phyloP scores from a whole-genome alignment of 2,888 invertebrate species.

The Andrena marginata region DNA sequence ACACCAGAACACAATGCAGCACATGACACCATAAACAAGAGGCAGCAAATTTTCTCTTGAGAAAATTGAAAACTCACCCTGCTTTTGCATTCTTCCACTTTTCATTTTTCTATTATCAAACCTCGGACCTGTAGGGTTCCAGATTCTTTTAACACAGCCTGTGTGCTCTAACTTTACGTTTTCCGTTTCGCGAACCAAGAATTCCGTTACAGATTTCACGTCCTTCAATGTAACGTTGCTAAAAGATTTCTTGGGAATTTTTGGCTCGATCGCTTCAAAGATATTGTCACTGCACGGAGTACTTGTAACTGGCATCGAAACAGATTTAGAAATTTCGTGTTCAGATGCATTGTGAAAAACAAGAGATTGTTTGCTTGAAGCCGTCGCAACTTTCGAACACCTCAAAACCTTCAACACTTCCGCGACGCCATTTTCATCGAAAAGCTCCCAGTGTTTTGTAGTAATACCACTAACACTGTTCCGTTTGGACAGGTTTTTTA shows the following conservation, averaged over 20 bases:
- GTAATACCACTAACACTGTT: neutral
- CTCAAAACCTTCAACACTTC: neutral
- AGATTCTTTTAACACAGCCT: neutral
- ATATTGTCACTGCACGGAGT: too few species aligned
- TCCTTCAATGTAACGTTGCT: neutral
- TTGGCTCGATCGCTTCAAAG: neutral
- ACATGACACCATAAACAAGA: constrained; percentile 72
- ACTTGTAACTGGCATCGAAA: neutral
- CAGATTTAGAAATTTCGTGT: neutral
- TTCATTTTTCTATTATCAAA: neutral
- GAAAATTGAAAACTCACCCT: constrained; percentile 25
- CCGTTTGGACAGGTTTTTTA: neutral
- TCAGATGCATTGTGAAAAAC: neutral
- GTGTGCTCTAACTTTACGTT: neutral
- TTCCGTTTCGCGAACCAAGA: constrained; percentile 17
- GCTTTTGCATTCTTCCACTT: neutral
- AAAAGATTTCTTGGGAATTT: neutral
- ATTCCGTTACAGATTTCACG: constrained; percentile 24
- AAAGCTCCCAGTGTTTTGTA: neutral
- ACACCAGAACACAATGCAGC: constrained; percentile 74
- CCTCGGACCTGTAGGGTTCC: neutral
- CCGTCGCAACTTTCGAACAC: neutral
- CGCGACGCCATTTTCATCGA: neutral
- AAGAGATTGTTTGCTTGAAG: neutral
- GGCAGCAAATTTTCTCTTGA: constrained; percentile 65